These are phyloP conservation scores for Dallia pectoralis DNA, from an alignment of 2,797 vertebrate species.

Conservation along the genomic window DNA sequence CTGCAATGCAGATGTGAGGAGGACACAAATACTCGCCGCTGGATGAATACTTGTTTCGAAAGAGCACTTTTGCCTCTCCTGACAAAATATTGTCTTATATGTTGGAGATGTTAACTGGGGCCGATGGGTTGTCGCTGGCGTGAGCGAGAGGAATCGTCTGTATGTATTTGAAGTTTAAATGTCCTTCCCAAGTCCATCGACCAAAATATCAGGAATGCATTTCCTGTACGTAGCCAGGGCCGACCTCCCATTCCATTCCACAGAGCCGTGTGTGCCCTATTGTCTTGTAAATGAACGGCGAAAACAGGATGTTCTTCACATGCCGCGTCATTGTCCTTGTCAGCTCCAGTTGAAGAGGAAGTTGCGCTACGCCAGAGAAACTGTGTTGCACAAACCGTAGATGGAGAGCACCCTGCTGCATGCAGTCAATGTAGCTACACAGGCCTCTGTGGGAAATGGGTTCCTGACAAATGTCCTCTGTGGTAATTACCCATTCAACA, in stretches of 20 bases:
- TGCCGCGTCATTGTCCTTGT: constrained; percentile 40
- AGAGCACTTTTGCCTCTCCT: neutral
- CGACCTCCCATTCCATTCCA: constrained; percentile 39
- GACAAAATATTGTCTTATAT: neutral
- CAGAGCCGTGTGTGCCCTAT: constrained; percentile 35
- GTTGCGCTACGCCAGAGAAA: constrained; percentile 41
- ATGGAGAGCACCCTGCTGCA: constrained; percentile 9
- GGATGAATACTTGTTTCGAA: neutral
- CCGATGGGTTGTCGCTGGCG: neutral
- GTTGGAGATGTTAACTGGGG: neutral
- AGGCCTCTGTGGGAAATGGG: neutral
- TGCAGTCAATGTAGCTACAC: neutral
- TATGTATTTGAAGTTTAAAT: constrained; percentile 2
- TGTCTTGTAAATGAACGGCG: constrained; percentile 41
- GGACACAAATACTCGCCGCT: neutral
- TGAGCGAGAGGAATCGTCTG: neutral
- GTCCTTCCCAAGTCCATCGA: neutral
- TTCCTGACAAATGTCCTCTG: neutral
- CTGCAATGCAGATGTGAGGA: neutral
- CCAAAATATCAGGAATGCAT: neutral
- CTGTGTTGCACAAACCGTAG: constrained; percentile 39
- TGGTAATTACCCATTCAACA: neutral
- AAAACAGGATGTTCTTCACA: constrained; percentile 57
- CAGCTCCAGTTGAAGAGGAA: constrained; percentile 56
- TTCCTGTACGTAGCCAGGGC: constrained; percentile 1